Conservation (phyloP, 2,113 vertebrate species). For the Gallinago undulata region DNA sequence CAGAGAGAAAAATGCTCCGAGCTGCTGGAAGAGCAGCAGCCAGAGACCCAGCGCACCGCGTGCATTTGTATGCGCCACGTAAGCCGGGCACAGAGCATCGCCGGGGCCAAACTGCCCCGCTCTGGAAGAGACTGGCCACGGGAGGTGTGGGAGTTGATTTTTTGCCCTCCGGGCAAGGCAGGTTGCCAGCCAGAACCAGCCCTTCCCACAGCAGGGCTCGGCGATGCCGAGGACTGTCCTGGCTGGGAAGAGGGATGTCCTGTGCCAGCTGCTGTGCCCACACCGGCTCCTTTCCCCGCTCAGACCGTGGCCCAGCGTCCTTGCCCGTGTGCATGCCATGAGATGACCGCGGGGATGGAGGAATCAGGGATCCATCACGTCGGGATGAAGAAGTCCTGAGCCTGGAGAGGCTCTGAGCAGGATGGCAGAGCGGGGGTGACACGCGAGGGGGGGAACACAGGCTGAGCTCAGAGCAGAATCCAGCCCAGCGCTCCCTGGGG, state of each 20-base stretch:
- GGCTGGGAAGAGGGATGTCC: neutral
- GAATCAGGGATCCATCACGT: accelerated
- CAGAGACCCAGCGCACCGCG: accelerated
- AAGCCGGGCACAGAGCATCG: accelerated
- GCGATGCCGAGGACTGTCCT: accelerated
- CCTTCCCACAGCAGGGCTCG: neutral
- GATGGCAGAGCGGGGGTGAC: neutral
- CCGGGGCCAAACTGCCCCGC: accelerated
- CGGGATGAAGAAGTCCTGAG: neutral
- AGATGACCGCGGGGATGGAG: accelerated
- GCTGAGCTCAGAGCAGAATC: neutral
- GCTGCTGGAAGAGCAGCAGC: neutral
- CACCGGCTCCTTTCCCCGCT: neutral
- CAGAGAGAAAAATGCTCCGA: slow-evolving; percentile 4
- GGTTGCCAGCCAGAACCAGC: neutral
- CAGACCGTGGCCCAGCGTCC: accelerated
- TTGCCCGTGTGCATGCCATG: accelerated
- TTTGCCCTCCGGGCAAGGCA: neutral
- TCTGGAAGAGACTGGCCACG: accelerated
- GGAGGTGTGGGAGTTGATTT: accelerated
- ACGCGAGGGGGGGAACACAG: accelerated
- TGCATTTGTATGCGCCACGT: accelerated
- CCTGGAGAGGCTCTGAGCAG: neutral
- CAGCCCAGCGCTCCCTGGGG: neutral
- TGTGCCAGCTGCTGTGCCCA: neutral